phyloP scores from a whole-genome alignment of 2,797 vertebrate species.

The Tarsius wallacei region DNA sequence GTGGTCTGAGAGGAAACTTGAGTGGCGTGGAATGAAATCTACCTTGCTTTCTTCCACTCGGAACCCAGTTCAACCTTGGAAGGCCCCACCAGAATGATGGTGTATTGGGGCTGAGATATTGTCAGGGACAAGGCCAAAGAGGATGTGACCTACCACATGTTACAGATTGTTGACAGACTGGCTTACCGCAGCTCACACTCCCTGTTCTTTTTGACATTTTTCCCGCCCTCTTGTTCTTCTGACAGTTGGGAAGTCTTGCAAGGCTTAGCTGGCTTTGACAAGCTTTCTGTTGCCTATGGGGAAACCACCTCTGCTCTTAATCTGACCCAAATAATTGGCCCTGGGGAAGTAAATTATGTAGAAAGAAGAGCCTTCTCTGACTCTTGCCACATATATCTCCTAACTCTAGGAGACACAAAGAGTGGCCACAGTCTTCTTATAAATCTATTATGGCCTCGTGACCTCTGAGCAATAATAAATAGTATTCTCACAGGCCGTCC shows the following conservation, averaged over 20 bases:
- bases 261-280: conserved; percentile 55
- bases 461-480: conserved; percentile 86
- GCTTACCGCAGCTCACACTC: conserved; percentile 5
- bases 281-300: conserved; percentile 48
- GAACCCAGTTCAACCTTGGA: background rate
- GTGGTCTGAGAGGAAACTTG: background rate
- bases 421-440: conserved; percentile 84
- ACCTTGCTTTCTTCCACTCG: conserved; percentile 26
- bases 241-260: conserved; percentile 64
- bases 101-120: conserved; percentile 33
- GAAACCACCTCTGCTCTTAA: conserved; percentile 81
- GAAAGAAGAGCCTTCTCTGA: conserved; percentile 66
- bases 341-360: conserved; percentile 75
- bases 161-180: conserved; percentile 17
- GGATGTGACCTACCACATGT: conserved; percentile 29
- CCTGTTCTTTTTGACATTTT: conserved; percentile 21
- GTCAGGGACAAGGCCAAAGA: conserved; percentile 53
- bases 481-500: conserved; percentile 79
- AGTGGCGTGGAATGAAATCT: conserved; percentile 39
- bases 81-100: background rate
- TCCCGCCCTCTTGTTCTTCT: conserved; percentile 10
- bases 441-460: conserved; percentile 81
- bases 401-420: conserved; percentile 53
- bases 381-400: conserved; percentile 52
- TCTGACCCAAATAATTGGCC: conserved; percentile 83